Percentiles rank a stretch among this genome's conserved stretches.
phyloP scores from a whole-genome alignment of 2,888 invertebrate genomes.

The Adelognathus sp. region DNA sequence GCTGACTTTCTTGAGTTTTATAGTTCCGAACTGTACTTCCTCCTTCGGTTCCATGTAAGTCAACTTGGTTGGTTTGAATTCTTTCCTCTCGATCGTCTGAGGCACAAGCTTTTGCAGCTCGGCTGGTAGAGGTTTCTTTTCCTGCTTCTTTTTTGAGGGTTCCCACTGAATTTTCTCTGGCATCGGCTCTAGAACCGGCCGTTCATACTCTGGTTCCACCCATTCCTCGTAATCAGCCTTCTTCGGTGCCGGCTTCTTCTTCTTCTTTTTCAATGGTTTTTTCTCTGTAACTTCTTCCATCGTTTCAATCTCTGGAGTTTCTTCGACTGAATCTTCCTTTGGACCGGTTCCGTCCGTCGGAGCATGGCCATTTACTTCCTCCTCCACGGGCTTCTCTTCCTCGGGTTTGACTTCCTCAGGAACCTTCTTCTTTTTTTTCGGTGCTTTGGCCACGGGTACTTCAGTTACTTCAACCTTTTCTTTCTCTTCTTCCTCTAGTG shows the following conservation, averaged over 20 bases:
- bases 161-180: conserved; percentile 78
- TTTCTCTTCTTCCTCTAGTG: conserved; percentile 67
- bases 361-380: conserved; percentile 61
- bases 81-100: conserved; percentile 85
- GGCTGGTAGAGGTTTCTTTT: conserved; percentile 63
- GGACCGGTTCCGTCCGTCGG: conserved; percentile 44
- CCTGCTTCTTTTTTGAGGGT: conserved; percentile 73
- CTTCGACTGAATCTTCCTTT: conserved; percentile 49
- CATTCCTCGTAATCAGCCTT: conserved; percentile 72
- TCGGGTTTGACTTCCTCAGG: conserved; percentile 72
- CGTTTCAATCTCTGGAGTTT: conserved; percentile 53
- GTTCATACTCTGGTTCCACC: conserved; percentile 78
- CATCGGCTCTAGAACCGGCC: conserved; percentile 79
- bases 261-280: conserved; percentile 64
- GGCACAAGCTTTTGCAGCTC: conserved; percentile 76
- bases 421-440: conserved; percentile 66
- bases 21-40: conserved; percentile 85
- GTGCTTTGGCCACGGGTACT: conserved; percentile 67
- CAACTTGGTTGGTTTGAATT: conserved; percentile 84
- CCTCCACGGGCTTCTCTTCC: conserved; percentile 71
- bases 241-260: conserved; percentile 64
- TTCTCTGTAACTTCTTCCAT: conserved; percentile 62
- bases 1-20: conserved; percentile 86
- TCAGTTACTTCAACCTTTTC: conserved; percentile 73
- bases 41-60: conserved; percentile 84